Evolutionary conservation across 2,888 invertebrate species (phyloP).

Genomic region (Tigriopus californicus): DNA sequence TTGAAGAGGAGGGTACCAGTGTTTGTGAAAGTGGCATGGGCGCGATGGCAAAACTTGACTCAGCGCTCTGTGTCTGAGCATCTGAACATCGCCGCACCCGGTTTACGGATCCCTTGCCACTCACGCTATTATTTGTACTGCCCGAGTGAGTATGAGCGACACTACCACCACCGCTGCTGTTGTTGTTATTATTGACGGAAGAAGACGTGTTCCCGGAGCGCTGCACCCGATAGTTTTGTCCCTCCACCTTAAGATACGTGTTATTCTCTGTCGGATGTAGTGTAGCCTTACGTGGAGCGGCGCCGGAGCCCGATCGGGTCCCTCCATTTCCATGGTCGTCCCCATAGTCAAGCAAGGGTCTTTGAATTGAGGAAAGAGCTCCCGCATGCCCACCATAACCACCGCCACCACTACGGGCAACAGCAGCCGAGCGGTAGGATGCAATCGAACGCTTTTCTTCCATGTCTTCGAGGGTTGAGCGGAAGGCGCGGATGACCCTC

Average conservation of each 20-base stretch:
- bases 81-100: not conserved
- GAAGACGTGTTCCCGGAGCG: not conserved
- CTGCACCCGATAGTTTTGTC: constrained; percentile 4
- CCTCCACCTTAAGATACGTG: constrained; percentile 15
- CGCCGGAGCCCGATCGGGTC: too few relatives aligned
- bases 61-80: constrained; percentile 12
- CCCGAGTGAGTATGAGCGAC: not conserved
- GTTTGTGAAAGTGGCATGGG: not conserved
- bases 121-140: not conserved
- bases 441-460: constrained; percentile 96
- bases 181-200: not conserved
- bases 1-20: not conserved
- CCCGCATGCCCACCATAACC: too few relatives aligned
- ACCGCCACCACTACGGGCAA: too few relatives aligned
- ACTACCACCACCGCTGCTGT: not conserved
- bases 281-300: too few relatives aligned
- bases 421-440: constrained; percentile 23
- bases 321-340: too few relatives aligned
- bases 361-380: too few relatives aligned
- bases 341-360: too few relatives aligned
- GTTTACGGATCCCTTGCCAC: not conserved
- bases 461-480: constrained; percentile 96
- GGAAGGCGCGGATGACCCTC: constrained; percentile 99
- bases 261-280: not conserved
- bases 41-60: not conserved